phyloP scores from a whole-genome alignment of 1,140 invertebrate genomes.

The Cherax quadricarinatus region DNA sequence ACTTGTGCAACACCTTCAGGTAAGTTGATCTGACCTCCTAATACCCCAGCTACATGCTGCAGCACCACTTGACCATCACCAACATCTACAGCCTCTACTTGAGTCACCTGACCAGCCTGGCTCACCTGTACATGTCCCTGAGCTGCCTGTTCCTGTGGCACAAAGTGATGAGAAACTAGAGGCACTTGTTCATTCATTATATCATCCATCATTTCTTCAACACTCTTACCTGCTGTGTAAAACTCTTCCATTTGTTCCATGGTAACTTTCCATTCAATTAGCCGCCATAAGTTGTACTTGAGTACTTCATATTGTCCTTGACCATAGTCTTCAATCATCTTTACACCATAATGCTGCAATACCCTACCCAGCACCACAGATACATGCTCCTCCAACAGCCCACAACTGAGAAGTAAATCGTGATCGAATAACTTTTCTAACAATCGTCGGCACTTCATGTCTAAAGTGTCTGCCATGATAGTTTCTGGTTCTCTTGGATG shows the following conservation, averaged over 20 bases:
- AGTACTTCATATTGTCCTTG: constrained; percentile 73
- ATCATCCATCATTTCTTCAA: constrained; percentile 74
- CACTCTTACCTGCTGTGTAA: constrained; percentile 72
- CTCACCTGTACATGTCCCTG: background rate
- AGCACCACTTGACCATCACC: constrained; percentile 61
- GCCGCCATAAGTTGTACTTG: constrained; percentile 73
- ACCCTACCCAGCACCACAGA: constrained; percentile 71
- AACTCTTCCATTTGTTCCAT: constrained; percentile 74
- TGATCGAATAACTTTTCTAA: constrained; percentile 69
- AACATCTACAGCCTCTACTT: constrained; percentile 68
- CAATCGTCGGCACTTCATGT: constrained; percentile 70
- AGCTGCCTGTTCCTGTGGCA: constrained; percentile 60
- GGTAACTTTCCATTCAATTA: constrained; percentile 73
- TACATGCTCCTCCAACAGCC: constrained; percentile 68
- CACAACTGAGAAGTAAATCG: constrained; percentile 63
- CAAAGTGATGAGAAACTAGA: constrained; percentile 69
- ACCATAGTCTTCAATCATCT: constrained; percentile 73
- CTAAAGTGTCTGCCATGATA: constrained; percentile 66
- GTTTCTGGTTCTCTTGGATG: constrained; percentile 60
- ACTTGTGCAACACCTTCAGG: constrained; percentile 72
- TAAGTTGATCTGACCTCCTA: constrained; percentile 63
- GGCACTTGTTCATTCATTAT: constrained; percentile 73
- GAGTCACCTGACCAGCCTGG: constrained; percentile 13
- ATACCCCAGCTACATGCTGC: constrained; percentile 64
- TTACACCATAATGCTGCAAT: constrained; percentile 72